Percentiles rank a stretch among this genome's conserved stretches.
These are phyloP conservation scores for Pseudobourletiella spinata DNA, from an alignment of 1,140 invertebrate genomes.

Conservation along the genomic window DNA sequence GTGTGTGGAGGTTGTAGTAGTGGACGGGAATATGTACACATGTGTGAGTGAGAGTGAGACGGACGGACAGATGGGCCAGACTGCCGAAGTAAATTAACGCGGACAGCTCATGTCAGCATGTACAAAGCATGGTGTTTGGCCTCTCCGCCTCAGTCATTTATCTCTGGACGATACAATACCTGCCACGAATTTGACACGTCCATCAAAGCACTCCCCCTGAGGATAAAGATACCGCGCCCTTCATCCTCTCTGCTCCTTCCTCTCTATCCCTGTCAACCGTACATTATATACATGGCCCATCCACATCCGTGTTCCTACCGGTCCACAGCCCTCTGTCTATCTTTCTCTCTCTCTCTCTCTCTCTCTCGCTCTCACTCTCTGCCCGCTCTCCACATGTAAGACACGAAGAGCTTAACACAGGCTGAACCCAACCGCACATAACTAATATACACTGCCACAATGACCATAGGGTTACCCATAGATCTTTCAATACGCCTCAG, in stretches of 20 bases:
- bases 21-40: too few species aligned
- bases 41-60: neutral
- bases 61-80: neutral
- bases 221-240: slow-evolving; percentile 21
- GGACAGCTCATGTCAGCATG: slow-evolving; percentile 28
- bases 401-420: too few species aligned
- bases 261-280: neutral
- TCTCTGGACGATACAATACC: slow-evolving; percentile 22
- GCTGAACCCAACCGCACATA: too few species aligned
- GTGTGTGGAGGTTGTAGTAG: neutral
- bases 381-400: neutral
- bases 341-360: neutral
- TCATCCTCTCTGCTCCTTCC: neutral
- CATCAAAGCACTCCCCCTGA: slow-evolving; percentile 20
- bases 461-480: too few species aligned
- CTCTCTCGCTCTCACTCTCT: neutral
- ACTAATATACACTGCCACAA: neutral
- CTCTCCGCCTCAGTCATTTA: slow-evolving; percentile 23
- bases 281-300: neutral
- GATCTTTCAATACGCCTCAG: too few species aligned
- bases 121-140: slow-evolving; percentile 25
- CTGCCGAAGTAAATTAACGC: slow-evolving; percentile 25
- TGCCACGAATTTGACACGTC: slow-evolving; percentile 28
- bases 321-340: neutral
- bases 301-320: neutral